Evolutionary conservation across 2,888 invertebrate species (phyloP).

Genomic region (Andrena flavipes): DNA sequence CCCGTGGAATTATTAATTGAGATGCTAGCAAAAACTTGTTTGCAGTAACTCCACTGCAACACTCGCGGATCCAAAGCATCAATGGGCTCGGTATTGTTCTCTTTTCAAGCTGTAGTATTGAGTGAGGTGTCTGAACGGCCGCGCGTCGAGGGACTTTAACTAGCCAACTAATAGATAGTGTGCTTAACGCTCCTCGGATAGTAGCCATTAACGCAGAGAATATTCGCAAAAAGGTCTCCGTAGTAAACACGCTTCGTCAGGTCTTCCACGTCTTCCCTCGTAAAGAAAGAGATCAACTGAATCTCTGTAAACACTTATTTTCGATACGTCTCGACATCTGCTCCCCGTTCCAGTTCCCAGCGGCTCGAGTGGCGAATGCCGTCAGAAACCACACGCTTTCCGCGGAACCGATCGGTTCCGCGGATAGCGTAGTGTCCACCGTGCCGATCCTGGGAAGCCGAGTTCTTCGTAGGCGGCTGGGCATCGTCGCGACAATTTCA

Average conservation of each 20-base stretch:
- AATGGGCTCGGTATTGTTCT: not conserved
- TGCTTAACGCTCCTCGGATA: not conserved
- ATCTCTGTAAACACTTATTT: slow-evolving; percentile 6
- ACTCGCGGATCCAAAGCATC: not conserved
- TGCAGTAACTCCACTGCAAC: not conserved
- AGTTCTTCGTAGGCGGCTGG: slow-evolving; percentile 7
- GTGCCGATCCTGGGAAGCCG: slow-evolving; percentile 21
- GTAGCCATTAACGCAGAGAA: not conserved
- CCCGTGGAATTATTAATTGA: slow-evolving; percentile 12
- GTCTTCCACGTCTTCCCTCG: not conserved
- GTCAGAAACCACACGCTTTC: not conserved
- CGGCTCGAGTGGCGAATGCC: not conserved
- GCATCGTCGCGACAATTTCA: slow-evolving; percentile 42
- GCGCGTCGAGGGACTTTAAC: not conserved
- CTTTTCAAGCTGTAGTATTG: not conserved
- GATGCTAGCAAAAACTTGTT: not conserved
- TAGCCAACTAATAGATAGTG: not conserved
- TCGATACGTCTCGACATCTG: not conserved
- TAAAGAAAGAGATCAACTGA: too few species aligned
- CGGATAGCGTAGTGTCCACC: too few species aligned
- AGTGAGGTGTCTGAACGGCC: not conserved
- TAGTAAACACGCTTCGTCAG: not conserved
- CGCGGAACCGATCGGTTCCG: slow-evolving; percentile 8
- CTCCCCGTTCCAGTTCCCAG: slow-evolving; percentile 6
- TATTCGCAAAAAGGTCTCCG: not conserved